Percentiles rank a stretch among this genome's conserved stretches.
These are phyloP conservation scores for Scomber colias DNA, from an alignment of 2,113 vertebrate species.

Conservation along the genomic window DNA sequence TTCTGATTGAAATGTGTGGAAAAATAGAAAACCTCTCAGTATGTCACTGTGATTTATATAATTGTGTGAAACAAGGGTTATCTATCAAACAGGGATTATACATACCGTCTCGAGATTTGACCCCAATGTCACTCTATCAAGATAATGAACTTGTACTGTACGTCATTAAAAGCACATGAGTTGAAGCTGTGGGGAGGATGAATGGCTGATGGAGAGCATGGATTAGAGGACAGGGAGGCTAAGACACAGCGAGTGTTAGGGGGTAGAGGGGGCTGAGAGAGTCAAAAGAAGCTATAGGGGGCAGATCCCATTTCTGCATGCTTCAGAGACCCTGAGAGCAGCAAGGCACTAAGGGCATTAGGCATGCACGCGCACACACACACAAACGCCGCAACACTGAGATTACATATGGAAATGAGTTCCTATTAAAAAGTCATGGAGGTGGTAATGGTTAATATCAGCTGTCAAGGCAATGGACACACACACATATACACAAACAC, in stretches of 20 bases:
- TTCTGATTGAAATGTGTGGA: slow-evolving; percentile 19
- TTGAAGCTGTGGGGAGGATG: slow-evolving; percentile 42
- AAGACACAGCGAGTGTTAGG: slow-evolving; percentile 21
- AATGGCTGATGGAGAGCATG: slow-evolving; percentile 39
- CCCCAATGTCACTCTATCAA: slow-evolving; percentile 51
- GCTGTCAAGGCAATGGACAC: slow-evolving; percentile 55
- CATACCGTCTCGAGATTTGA: slow-evolving; percentile 44
- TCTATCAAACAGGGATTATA: slow-evolving; percentile 42
- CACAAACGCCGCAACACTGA: slow-evolving; percentile 19
- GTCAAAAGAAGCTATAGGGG: slow-evolving; percentile 50
- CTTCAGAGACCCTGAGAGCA: slow-evolving; percentile 62
- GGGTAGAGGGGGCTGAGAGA: background rate
- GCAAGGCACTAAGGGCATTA: slow-evolving; percentile 30
- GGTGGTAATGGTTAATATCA: slow-evolving; percentile 78
- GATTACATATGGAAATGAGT: slow-evolving; percentile 75
- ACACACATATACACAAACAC: slow-evolving; percentile 11
- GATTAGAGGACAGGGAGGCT: slow-evolving; percentile 43
- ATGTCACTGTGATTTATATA: background rate
- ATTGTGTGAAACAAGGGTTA: slow-evolving; percentile 16
- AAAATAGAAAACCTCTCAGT: background rate
- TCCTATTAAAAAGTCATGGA: slow-evolving; percentile 76
- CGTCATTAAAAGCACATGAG: slow-evolving; percentile 64
- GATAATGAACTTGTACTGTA: slow-evolving; percentile 65
- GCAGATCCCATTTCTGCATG: slow-evolving; percentile 52
- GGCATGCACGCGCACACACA: slow-evolving; percentile 20